phyloP scores from a whole-genome alignment of 2,888 invertebrate species.

The Actias luna region DNA sequence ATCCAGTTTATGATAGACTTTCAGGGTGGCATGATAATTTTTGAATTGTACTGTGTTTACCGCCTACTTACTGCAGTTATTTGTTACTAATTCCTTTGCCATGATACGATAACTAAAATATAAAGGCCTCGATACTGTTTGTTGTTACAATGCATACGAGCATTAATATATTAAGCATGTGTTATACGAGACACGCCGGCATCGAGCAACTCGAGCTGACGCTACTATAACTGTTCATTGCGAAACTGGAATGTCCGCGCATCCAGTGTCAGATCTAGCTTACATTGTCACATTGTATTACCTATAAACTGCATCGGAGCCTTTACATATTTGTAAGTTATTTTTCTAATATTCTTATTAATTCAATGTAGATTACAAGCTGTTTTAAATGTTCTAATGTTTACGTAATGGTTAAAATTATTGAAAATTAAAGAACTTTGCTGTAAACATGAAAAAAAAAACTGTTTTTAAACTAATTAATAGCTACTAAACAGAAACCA shows the following conservation, averaged over 20 bases:
- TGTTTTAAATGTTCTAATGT: neutral
- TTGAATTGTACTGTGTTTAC: too few species aligned
- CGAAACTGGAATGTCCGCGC: slow-evolving; percentile 13
- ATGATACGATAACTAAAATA: too few species aligned
- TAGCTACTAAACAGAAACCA: too few species aligned
- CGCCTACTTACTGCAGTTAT: too few species aligned
- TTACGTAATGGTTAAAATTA: too few species aligned
- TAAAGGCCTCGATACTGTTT: slow-evolving; percentile 11
- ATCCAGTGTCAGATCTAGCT: slow-evolving; percentile 11
- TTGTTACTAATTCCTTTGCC: too few species aligned
- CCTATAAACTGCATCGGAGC: neutral
- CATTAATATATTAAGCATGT: slow-evolving; percentile 12
- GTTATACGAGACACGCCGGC: slow-evolving; percentile 7
- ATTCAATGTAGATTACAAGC: neutral
- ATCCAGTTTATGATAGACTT: too few species aligned
- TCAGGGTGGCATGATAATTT: too few species aligned
- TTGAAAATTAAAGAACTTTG: too few species aligned
- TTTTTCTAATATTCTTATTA: neutral
- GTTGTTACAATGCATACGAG: neutral
- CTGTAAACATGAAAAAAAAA: too few species aligned
- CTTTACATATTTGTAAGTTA: neutral
- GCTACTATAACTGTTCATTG: slow-evolving; percentile 14
- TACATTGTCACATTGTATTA: neutral
- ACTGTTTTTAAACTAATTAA: too few species aligned
- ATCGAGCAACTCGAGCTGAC: slow-evolving; percentile 2